phyloP scores from a whole-genome alignment of 2,113 vertebrate species.

The Corythornis madagascariensis region DNA sequence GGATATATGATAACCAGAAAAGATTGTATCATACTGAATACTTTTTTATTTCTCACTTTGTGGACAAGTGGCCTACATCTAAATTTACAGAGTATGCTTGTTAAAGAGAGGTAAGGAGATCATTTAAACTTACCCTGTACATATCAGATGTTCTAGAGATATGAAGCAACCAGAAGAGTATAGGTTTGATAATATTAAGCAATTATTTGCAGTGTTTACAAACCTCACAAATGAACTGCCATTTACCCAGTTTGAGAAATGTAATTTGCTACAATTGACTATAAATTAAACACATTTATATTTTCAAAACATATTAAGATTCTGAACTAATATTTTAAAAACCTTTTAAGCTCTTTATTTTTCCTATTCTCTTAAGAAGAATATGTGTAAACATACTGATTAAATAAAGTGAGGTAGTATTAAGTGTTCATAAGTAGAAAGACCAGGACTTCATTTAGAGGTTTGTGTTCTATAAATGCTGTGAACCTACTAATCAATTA shows the following conservation, averaged over 20 bases:
- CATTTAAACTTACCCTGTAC: background rate
- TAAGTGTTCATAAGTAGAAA: background rate
- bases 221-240: background rate
- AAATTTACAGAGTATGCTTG: background rate
- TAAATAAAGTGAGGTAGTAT: background rate
- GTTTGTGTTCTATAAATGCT: background rate
- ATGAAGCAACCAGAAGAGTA: background rate
- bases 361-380: background rate
- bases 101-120: background rate
- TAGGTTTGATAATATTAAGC: background rate
- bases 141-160: background rate
- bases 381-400: background rate
- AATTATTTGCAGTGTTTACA: background rate
- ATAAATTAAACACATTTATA: background rate
- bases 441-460: background rate
- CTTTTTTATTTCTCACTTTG: background rate
- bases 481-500: background rate
- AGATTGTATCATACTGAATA: background rate
- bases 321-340: background rate
- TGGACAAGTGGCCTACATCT: background rate
- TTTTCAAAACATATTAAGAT: background rate
- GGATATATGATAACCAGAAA: conserved; percentile 37
- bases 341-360: background rate
- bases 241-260: background rate
- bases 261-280: background rate